Evolutionary conservation across 53 echinoderm and acorn worm species (phyloP), one percentile per base, ranked within the genome.

Genomic region (Zoroaster sp.): DNA sequence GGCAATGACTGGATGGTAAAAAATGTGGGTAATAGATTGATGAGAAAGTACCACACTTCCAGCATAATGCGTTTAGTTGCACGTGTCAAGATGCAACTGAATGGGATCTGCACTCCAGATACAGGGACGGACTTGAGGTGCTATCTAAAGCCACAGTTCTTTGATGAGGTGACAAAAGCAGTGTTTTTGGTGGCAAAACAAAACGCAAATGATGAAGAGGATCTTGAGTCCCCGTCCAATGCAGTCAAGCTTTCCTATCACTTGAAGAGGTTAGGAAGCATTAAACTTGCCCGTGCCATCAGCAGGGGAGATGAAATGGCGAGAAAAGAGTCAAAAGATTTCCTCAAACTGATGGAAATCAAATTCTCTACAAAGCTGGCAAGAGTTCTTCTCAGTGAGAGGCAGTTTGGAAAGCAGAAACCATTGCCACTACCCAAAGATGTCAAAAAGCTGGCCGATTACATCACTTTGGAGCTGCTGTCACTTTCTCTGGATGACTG

Each of bases 311-410:
- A 91, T 75, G 36, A 75, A 18, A 35, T 31, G 2, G 82, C 68
- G 20, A 88, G 78, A 36, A 66, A 78, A 25, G 69, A 66, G 23
- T 54, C 90, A 32, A 53, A 83, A 32, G 83, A 91, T 43, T 90
- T 93, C 33, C 69, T 88, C 1, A 74, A 81, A 20, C 87, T 93
- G 20, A 91, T 87, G 83, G 68, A 59, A 13, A 36, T 93, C 15
- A 47, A 91, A 53, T 91, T 90, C 80, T 80, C 90, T 36, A 93
- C 90, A 59, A 90, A 93, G 83, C 38, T 93, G 66, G 87, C 87
- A 38, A 72, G 87, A 33, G 87, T 90, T 47, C 4, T 85, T n/a
- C 89, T 93, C 23, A 83, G 38, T n/a, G 77, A 85, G 43, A 83
- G 89, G 33, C 43, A 47, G 49, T 36, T 72, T 45, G 83, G 45